phyloP scores from a whole-genome alignment of 2,113 vertebrate species.

The Rynchops niger region DNA sequence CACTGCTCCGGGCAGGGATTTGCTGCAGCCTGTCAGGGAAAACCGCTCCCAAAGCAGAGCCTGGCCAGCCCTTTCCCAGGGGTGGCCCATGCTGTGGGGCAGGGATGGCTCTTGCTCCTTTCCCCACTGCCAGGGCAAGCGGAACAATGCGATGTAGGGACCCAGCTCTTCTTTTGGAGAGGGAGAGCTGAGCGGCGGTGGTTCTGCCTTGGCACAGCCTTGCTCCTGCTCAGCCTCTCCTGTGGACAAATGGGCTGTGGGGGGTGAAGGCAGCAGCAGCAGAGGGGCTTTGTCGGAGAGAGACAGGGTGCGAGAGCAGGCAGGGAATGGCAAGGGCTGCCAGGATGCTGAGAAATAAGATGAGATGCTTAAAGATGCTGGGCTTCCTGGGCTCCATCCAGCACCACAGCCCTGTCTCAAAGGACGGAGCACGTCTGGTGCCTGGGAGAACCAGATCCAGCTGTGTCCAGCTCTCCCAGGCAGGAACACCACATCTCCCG shows the following conservation, averaged over 20 bases:
- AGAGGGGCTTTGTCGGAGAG: not conserved
- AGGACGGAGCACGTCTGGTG: not conserved
- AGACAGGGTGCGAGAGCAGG: rapidly evolving
- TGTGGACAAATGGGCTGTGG: not conserved
- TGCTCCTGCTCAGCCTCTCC: not conserved
- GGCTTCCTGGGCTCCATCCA: not conserved
- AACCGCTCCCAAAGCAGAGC: not conserved
- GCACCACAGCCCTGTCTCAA: not conserved
- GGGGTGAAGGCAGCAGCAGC: not conserved
- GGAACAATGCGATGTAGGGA: not conserved
- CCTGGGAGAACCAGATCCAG: not conserved
- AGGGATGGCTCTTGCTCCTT: not conserved
- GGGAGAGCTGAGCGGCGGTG: not conserved
- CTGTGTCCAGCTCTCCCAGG: not conserved
- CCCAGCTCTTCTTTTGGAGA: not conserved
- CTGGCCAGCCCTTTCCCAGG: not conserved
- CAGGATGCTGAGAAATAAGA: not conserved
- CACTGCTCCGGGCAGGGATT: not conserved
- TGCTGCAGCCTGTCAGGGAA: not conserved
- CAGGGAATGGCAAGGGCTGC: not conserved
- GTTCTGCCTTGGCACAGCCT: not conserved
- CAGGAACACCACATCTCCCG: not conserved
- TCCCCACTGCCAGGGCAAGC: rapidly evolving
- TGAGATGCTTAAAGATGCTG: not conserved
- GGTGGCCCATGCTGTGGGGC: rapidly evolving